Percentiles rank a stretch among this genome's conserved stretches.
Conservation (phyloP, 1,140 invertebrate genomes). For the Latrodectus geometricus region DNA sequence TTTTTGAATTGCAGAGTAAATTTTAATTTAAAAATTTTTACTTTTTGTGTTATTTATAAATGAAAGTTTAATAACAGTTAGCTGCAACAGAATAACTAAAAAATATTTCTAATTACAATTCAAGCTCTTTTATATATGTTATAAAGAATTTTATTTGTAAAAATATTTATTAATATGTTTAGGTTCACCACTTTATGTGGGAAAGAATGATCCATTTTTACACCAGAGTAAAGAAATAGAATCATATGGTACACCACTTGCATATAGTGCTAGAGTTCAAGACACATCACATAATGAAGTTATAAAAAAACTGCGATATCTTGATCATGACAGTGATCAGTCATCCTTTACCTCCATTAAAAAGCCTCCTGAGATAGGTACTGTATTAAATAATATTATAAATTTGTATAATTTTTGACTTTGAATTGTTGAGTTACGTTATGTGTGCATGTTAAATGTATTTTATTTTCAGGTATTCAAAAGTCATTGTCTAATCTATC, state of each 20-base stretch:
- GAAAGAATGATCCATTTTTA: background rate
- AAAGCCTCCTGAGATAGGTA: background rate
- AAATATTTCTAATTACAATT: too few species aligned
- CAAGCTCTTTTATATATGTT: too few species aligned
- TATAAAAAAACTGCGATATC: background rate
- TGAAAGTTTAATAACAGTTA: too few species aligned
- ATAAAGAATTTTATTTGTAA: background rate
- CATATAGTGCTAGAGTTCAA: background rate
- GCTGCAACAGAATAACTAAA: too few species aligned
- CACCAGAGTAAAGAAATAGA: background rate
- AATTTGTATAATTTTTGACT: background rate
- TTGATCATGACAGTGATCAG: background rate
- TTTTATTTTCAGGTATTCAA: constrained; percentile 24
- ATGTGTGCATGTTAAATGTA: background rate
- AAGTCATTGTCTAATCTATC: constrained; percentile 35
- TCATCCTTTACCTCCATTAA: background rate
- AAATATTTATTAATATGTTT: background rate
- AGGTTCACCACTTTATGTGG: background rate
- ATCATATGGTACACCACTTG: background rate
- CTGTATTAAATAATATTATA: too few species aligned
- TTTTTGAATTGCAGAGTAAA: too few species aligned
- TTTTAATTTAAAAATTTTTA: too few species aligned
- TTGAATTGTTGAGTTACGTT: background rate
- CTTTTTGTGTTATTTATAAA: too few species aligned
- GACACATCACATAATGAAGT: background rate